Evolutionary conservation across 2,888 invertebrate species (phyloP), one percentile per base, ranked within the genome.

Genomic region (Conus canariensis): DNA sequence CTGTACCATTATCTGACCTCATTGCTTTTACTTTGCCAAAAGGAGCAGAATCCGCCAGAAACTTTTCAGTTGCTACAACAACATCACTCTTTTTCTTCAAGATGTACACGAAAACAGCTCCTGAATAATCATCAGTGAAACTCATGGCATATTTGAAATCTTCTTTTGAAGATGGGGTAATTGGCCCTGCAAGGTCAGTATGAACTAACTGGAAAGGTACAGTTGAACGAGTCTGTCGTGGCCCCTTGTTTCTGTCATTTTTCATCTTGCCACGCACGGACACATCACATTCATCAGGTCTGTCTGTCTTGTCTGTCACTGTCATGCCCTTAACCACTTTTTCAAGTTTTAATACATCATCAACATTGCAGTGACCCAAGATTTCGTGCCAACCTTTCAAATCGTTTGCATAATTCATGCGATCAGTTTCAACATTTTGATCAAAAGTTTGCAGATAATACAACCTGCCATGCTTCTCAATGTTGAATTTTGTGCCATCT

Each of bases 61-160:
- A 92, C 85, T 89, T 88, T 74, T 90, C 83, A 9, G 88, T 80
- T 56, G 92, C 90, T 56, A 30, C 74, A 10, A 85, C 80, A 10
- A 90, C 58, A 64, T 92, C 92, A 91, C 86, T 89, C 90, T 92
- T 92, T 3, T 67, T 67, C 59, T 90, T 91, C n/a, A 92, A 22
- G n/a, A 74, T 4, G 19, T 64, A 74, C 74, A 74, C 90, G 77
- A 80, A 90, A n/a, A 85, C 74, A 16, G 86, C 30, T 60, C 91
- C 91, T n/a, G 91, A 92, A 80, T 89, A 91, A 82, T 91, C 90
- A 89, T 92, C 92, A 14, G 87, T 88, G 85, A 92, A 92, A 25
- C n/a, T 64, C 10, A 91, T 90, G 14, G 90, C 88, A 80, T 91
- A 91, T 22, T 19, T 19, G 70, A 70, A 91, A 85, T 90, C 92